Evolutionary conservation across 1,140 invertebrate genomes (phyloP).

Genomic region (Temnothorax curvispinosus): DNA sequence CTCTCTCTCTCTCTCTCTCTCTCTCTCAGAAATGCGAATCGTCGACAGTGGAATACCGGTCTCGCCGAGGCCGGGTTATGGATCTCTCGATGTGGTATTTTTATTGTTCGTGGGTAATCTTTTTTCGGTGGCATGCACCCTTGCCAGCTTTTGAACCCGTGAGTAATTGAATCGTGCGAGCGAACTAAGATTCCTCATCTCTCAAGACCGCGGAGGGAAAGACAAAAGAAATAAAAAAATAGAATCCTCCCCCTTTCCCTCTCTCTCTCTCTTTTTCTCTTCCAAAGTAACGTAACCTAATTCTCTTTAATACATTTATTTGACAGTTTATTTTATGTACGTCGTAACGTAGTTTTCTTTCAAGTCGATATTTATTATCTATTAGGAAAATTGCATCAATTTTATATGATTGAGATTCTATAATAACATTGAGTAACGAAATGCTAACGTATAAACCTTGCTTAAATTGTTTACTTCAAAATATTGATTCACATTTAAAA

Average conservation of each 20-base stretch:
- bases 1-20: no score
- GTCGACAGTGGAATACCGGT: background rate
- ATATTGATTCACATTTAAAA: no score
- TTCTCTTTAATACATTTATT: conserved; percentile 17
- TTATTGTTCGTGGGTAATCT: conserved; percentile 35
- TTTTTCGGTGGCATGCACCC: conserved; percentile 18
- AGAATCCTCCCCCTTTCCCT: background rate
- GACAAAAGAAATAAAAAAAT: background rate
- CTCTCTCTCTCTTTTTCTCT: background rate
- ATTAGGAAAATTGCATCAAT: conserved; percentile 22
- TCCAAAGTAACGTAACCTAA: conserved; percentile 12
- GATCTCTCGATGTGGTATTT: conserved; percentile 32
- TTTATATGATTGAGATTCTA: background rate
- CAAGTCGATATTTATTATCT: background rate
- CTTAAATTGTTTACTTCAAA: background rate
- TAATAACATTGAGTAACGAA: background rate
- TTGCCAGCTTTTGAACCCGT: conserved; percentile 24
- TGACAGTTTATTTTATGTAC: background rate
- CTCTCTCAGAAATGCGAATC: conserved; percentile 20
- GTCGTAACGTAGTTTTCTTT: background rate
- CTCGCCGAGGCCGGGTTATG: background rate
- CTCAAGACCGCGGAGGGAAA: background rate
- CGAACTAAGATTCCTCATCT: conserved; percentile 46
- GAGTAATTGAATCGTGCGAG: conserved; percentile 42
- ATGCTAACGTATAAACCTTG: background rate